These are phyloP conservation scores for Archivesica marissinica DNA, from an alignment of 1,140 invertebrate species.

Conservation along the genomic window DNA sequence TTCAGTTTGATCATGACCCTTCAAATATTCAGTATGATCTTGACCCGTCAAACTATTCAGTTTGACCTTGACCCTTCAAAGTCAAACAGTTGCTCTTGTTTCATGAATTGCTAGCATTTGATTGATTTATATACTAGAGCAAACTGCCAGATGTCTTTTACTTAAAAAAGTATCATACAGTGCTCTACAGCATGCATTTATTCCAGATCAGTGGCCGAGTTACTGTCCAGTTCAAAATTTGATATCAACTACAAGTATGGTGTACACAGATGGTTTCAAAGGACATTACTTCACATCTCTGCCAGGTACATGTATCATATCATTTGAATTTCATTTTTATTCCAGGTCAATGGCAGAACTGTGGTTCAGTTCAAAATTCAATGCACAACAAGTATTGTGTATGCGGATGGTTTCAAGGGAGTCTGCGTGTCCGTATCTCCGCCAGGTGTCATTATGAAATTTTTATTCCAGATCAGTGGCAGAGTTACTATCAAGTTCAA, in stretches of 20 bases:
- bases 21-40: too few relatives aligned
- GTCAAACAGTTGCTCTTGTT: too few relatives aligned
- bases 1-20: too few relatives aligned
- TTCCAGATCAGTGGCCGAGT: conserved; percentile 76
- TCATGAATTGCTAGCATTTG: too few relatives aligned
- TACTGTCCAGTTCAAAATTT: conserved; percentile 73
- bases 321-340: too few relatives aligned
- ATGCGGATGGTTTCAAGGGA: conserved; percentile 71
- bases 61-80: too few relatives aligned
- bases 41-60: too few relatives aligned
- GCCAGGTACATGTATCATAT: conserved; percentile 77
- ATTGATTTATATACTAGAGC: too few relatives aligned
- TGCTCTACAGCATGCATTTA: conserved; percentile 33
- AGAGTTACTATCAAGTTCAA: conserved; percentile 73
- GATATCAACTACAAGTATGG: conserved; percentile 76
- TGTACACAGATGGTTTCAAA: conserved; percentile 66
- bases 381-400: conserved; percentile 74
- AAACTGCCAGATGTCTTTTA: too few relatives aligned
- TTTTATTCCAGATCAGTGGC: conserved; percentile 74
- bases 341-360: conserved; percentile 77
- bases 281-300: conserved; percentile 78
- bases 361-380: conserved; percentile 71
- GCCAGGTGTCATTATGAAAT: background rate
- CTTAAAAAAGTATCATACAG: too few relatives aligned
- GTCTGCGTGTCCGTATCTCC: conserved; percentile 66